phyloP scores from a whole-genome alignment of 2,113 vertebrate genomes.

The Halichoeres trimaculatus region DNA sequence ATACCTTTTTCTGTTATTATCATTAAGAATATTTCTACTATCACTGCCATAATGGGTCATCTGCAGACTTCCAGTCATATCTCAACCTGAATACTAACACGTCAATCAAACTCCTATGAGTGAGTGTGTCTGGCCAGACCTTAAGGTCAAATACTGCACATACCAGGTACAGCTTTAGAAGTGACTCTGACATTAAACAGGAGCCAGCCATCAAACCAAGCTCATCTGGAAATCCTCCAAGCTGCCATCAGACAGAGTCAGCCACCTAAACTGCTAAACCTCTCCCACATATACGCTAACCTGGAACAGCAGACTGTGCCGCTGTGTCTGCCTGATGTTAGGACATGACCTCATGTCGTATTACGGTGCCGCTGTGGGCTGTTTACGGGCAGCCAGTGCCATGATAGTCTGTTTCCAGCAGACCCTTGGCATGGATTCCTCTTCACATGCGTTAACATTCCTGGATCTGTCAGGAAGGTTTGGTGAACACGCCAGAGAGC shows the following conservation, averaged over 20 bases:
- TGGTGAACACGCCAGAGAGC: constrained; percentile 55
- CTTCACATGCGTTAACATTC: constrained; percentile 20
- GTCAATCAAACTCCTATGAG: constrained; percentile 74
- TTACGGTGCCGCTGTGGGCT: constrained; percentile 57
- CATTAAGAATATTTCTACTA: no score
- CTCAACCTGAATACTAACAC: constrained; percentile 43
- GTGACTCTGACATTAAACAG: constrained; percentile 80
- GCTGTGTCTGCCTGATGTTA: constrained; percentile 43
- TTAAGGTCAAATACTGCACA: constrained; percentile 77
- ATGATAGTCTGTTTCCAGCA: constrained; percentile 58
- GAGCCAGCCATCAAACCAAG: constrained; percentile 64
- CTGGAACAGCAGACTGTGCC: constrained; percentile 27
- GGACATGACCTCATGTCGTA: constrained; percentile 63
- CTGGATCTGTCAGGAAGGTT: constrained; percentile 44
- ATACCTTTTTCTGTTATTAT: no score
- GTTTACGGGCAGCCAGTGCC: constrained; percentile 48
- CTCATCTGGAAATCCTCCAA: constrained; percentile 71
- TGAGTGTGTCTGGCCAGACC: constrained; percentile 70
- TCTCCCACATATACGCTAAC: constrained; percentile 56
- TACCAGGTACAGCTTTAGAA: constrained; percentile 74
- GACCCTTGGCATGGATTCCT: constrained; percentile 42
- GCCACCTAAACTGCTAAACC: constrained; percentile 46
- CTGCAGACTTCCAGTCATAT: constrained; percentile 22
- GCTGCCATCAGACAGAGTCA: constrained; percentile 45
- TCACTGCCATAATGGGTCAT: background rate